Conservation (phyloP, 2,797 vertebrate genomes). For the Cichlasoma orientale region DNA sequence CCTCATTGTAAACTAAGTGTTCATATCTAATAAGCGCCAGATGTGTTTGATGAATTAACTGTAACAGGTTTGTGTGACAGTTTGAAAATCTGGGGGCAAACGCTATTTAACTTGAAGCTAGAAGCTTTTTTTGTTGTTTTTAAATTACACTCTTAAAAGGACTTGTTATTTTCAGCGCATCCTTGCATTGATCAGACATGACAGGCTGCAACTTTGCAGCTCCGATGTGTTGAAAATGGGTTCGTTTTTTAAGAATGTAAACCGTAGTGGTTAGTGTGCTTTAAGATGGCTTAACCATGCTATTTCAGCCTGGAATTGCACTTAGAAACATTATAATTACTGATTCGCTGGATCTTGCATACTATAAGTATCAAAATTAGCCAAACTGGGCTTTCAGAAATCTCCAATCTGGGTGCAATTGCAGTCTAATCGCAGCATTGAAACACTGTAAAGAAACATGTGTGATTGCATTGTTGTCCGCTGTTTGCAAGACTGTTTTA, state of each 20-base stretch:
- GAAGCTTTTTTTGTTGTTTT: conserved; percentile 12
- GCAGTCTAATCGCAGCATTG: conserved; percentile 40
- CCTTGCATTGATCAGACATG: neutral
- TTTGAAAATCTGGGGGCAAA: conserved; percentile 6
- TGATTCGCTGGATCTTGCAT: conserved; percentile 1
- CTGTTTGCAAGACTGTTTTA: conserved; percentile 25
- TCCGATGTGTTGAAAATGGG: conserved; percentile 47
- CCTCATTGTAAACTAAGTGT: neutral
- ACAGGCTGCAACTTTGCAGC: neutral
- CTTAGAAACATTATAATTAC: conserved; percentile 19
- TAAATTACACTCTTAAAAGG: conserved; percentile 50
- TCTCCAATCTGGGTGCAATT: conserved; percentile 60
- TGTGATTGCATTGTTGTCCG: conserved; percentile 38
- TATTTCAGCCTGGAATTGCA: conserved; percentile 73
- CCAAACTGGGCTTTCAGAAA: neutral
- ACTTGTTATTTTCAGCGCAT: conserved; percentile 45
- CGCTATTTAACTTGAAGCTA: conserved; percentile 32
- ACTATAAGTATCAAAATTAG: neutral
- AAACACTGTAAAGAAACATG: conserved; percentile 34
- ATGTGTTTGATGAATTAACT: conserved; percentile 39
- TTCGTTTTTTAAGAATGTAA: conserved; percentile 52
- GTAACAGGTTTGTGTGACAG: conserved; percentile 55
- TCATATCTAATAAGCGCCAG: conserved; percentile 11
- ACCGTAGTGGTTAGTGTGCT: conserved; percentile 37
- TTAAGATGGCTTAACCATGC: conserved; percentile 18